A percentile compares a stretch with the other conserved stretches of the same genome.
These are phyloP conservation scores for Myoxocephalus aenaeus DNA, from an alignment of 2,797 vertebrate species.

Conservation along the genomic window DNA sequence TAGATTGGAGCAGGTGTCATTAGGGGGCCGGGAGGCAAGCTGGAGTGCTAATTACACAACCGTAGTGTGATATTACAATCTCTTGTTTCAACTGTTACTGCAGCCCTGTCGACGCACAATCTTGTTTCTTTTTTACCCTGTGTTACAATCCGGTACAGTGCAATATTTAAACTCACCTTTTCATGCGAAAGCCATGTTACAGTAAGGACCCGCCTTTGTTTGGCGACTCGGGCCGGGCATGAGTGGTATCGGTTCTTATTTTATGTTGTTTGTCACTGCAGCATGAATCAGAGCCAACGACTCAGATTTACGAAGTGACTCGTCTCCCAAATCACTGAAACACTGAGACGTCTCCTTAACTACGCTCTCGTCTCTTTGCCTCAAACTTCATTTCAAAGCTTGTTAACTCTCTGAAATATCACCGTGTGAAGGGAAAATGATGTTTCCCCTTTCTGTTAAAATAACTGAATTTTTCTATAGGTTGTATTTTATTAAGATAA, in stretches of 20 bases:
- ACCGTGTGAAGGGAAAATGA: not conserved
- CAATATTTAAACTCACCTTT: conserved; percentile 37
- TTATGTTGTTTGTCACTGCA: conserved; percentile 28
- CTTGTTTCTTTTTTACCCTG: conserved; percentile 36
- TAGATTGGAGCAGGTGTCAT: conserved; percentile 68
- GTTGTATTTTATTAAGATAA: no score
- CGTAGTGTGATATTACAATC: conserved; percentile 55
- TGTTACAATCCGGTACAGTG: conserved; percentile 25
- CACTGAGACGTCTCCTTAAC: not conserved
- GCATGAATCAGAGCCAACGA: conserved; percentile 42
- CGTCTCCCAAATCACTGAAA: not conserved
- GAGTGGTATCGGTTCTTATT: conserved; percentile 42
- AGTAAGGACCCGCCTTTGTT: conserved; percentile 38
- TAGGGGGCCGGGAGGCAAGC: conserved; percentile 64
- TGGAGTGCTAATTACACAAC: conserved; percentile 75
- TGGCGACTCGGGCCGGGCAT: not conserved
- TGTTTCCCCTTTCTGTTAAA: not conserved
- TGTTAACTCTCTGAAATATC: conserved; percentile 10
- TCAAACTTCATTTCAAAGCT: not conserved
- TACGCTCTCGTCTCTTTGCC: not conserved
- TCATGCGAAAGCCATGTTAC: conserved; percentile 24
- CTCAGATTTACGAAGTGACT: conserved; percentile 20
- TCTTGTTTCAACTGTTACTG: conserved; percentile 34
- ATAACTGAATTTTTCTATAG: no score
- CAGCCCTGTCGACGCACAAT: conserved; percentile 47